Percentiles rank a stretch among this genome's conserved stretches.
Evolutionary conservation across 2,888 invertebrate species (phyloP).

Genomic region (Ectropis crepuscularia): DNA sequence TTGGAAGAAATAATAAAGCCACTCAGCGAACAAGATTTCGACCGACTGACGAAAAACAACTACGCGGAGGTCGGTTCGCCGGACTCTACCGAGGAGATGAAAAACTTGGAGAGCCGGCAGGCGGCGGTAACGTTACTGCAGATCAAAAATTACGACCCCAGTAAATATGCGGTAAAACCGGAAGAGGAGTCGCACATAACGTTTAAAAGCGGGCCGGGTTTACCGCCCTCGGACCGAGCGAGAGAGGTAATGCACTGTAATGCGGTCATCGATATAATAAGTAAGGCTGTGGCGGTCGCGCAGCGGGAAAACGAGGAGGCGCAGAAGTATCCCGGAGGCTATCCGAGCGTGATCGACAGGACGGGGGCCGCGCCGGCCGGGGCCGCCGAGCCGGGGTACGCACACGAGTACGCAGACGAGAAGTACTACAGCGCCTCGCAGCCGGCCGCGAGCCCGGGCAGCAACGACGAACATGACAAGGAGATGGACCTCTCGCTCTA

Average conservation of each 20-base stretch:
- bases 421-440: slow-evolving; percentile 68
- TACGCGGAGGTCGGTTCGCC: slow-evolving; percentile 78
- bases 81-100: slow-evolving; percentile 82
- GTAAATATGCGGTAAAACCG: slow-evolving; percentile 73
- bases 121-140: slow-evolving; percentile 81
- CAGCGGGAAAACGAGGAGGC: slow-evolving; percentile 80
- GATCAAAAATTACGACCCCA: slow-evolving; percentile 81
- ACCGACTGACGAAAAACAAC: slow-evolving; percentile 65
- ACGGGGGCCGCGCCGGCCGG: slow-evolving; percentile 57
- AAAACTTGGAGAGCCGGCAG: slow-evolving; percentile 80
- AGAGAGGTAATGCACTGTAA: slow-evolving; percentile 82
- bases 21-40: slow-evolving; percentile 68
- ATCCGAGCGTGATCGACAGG: slow-evolving; percentile 67
- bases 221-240: slow-evolving; percentile 83
- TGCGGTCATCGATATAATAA: slow-evolving; percentile 81
- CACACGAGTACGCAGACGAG: slow-evolving; percentile 71
- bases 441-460: slow-evolving; percentile 64
- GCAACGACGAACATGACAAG: slow-evolving; percentile 75
- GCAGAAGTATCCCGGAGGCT: slow-evolving; percentile 67
- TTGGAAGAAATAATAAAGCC: slow-evolving; percentile 85
- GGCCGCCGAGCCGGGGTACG: slow-evolving; percentile 53
- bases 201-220: slow-evolving; percentile 84
- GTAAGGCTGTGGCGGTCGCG: slow-evolving; percentile 81
- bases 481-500: slow-evolving; percentile 81
- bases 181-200: slow-evolving; percentile 83